Conservation (phyloP, 30 jellyfish, hydroid and myxozoan species). For the Haliclystus octoradiatus region DNA sequence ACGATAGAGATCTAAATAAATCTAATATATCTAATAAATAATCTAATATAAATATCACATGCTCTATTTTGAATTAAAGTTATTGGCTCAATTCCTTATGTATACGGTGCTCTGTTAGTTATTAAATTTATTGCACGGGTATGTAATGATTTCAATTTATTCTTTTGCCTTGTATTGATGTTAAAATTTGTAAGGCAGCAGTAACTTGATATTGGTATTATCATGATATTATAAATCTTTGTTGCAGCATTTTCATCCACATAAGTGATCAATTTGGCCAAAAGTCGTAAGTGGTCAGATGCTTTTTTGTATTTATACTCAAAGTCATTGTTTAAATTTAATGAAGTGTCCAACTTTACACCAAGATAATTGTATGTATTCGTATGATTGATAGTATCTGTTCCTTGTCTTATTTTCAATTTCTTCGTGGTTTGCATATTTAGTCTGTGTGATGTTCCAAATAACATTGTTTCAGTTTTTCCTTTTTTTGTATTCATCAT, state of each 20-base stretch:
- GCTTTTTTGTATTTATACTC: constrained; percentile 39
- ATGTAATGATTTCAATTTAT: too few species aligned
- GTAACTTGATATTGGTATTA: constrained; percentile 37
- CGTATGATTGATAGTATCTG: constrained; percentile 37
- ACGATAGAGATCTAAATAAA: too few species aligned
- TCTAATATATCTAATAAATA: too few species aligned
- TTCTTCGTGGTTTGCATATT: constrained; percentile 21
- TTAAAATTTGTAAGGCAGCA: constrained; percentile 1
- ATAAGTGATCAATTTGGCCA: constrained; percentile 27
- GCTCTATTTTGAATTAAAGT: too few species aligned
- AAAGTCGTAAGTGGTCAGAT: constrained; percentile 30
- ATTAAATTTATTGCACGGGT: too few species aligned
- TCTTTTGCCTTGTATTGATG: constrained; percentile 1
- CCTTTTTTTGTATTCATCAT: constrained; percentile 39
- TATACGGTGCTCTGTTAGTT: too few species aligned
- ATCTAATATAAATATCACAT: too few species aligned
- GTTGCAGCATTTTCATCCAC: constrained; percentile 35
- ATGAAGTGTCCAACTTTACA: constrained; percentile 46
- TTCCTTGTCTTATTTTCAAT: constrained; percentile 21
- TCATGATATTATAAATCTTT: constrained; percentile 44
- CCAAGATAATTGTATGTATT: constrained; percentile 51
- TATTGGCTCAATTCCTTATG: too few species aligned
- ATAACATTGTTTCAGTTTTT: constrained; percentile 41
- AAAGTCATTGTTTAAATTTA: constrained; percentile 36
- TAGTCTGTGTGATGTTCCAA: constrained; percentile 43